Evolutionary conservation across 2,113 vertebrate genomes (phyloP).

Genomic region (Brachirus orientalis): DNA sequence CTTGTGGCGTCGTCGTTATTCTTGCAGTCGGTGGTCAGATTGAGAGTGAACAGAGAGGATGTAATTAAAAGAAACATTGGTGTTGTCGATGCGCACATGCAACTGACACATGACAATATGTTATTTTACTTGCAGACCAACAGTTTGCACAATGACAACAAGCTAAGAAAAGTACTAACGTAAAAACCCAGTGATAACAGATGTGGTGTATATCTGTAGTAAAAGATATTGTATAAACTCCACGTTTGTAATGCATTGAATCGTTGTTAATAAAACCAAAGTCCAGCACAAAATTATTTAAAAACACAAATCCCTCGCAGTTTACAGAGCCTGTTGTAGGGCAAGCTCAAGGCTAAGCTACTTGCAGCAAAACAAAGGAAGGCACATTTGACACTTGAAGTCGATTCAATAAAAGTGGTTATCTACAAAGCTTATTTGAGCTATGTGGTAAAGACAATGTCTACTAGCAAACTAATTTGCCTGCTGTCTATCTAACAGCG

Average conservation of each 20-base stretch:
- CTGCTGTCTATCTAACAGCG: neutral
- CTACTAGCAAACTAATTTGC: neutral
- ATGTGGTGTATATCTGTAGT: no score
- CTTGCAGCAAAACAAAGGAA: conserved; percentile 58
- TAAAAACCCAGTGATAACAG: no score
- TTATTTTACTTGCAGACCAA: neutral
- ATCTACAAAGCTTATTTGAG: rapidly evolving
- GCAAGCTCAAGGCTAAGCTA: conserved; percentile 43
- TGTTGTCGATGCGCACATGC: neutral
- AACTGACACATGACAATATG: neutral
- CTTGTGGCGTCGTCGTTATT: conserved; percentile 79
- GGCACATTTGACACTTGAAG: neutral
- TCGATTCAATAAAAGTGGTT: neutral
- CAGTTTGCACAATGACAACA: neutral
- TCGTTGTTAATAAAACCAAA: no score
- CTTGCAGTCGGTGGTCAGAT: conserved; percentile 10
- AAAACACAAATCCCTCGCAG: no score
- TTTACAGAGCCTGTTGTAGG: neutral
- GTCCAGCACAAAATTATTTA: no score
- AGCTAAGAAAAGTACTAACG: no score
- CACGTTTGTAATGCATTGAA: no score
- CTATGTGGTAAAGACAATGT: neutral
- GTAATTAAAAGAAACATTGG: rapidly evolving
- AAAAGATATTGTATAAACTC: no score
- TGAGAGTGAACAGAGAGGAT: neutral